Evolutionary conservation across 2,113 vertebrate species (phyloP).

Genomic region (Vidua chalybeata): DNA sequence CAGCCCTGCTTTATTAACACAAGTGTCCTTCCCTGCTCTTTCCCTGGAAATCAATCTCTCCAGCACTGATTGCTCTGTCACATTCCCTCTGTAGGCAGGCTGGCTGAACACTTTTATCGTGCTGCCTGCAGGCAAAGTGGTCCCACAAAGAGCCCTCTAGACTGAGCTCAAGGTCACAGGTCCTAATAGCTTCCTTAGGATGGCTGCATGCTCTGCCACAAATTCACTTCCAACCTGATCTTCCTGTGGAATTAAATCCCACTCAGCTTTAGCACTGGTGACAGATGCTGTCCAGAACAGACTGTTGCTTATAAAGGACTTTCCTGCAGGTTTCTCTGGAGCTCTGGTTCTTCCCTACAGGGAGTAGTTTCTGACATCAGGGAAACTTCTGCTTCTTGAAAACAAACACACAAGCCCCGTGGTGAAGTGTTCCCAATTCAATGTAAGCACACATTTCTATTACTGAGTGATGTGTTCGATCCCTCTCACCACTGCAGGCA

Average conservation of each 20-base stretch:
- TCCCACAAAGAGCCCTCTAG: conserved; percentile 42
- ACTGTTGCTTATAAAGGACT: background rate
- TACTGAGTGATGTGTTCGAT: background rate
- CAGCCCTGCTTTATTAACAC: conserved; percentile 35
- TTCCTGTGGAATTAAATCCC: background rate
- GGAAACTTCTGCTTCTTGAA: background rate
- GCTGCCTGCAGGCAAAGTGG: conserved; percentile 32
- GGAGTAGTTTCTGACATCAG: background rate
- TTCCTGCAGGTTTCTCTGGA: background rate
- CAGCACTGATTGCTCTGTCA: conserved; percentile 59
- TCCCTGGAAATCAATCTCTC: conserved; percentile 46
- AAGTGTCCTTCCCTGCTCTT: conserved; percentile 56
- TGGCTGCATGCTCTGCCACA: background rate
- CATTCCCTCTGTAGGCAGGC: conserved; percentile 45
- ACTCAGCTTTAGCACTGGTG: background rate
- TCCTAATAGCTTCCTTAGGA: conserved; percentile 37
- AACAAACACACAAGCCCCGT: background rate
- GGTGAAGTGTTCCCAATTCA: background rate
- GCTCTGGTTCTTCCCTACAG: background rate
- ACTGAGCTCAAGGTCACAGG: conserved; percentile 53
- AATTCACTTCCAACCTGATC: background rate
- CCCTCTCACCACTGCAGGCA: background rate
- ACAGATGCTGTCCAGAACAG: background rate
- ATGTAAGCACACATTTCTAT: background rate
- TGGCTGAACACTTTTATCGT: conserved; percentile 29